Evolutionary conservation across 2,888 invertebrate species (phyloP), one percentile per base, ranked within the genome.

Genomic region (Apoderus coryli): DNA sequence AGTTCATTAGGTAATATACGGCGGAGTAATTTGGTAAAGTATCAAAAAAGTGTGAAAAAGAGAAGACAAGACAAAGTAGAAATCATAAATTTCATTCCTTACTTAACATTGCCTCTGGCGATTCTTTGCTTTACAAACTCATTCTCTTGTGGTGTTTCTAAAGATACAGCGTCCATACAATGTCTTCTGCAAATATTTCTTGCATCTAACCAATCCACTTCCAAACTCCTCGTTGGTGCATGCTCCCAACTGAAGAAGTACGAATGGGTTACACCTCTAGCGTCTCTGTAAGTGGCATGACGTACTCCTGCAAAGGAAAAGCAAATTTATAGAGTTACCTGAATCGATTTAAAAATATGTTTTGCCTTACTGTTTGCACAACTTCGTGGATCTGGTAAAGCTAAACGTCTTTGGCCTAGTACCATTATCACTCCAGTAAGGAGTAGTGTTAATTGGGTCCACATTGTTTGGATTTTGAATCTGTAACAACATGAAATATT

Each of bases 201-300:
- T 16, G 88, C 76, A 54, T 88, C 88, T 30, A 89, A 60, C 88
- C 88, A 88, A 54, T 88, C 86, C 2, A 88, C 86, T 59, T 86
- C 85, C 39, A 84, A 60, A 46, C 64, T 76, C 29, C 50, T 42
- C 5, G 85, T 86, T 2, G 85, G 80, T 27, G 69, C 68, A 53
- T 86, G 85, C 46, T 85, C 84, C 85, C 85, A 85, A 53, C 85
- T 85, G 73, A 88, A 88, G 77, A 88, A 89, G 63, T 89, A 89
- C 13, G 86, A 82, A 56, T 88, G 88, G 4, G 79, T 73, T 14
- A 86, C 82, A 25, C 86, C 86, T 33, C 86, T 68, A 7, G 79
- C 85, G 55, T 88, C 88, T 44, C 85, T 73, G 61, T 86, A 88
- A 10, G 79, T 77, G 24, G 86, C 78, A 54, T 88, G 88, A 40